phyloP scores from a whole-genome alignment of 1,140 invertebrate genomes.

The Sipha flava region DNA sequence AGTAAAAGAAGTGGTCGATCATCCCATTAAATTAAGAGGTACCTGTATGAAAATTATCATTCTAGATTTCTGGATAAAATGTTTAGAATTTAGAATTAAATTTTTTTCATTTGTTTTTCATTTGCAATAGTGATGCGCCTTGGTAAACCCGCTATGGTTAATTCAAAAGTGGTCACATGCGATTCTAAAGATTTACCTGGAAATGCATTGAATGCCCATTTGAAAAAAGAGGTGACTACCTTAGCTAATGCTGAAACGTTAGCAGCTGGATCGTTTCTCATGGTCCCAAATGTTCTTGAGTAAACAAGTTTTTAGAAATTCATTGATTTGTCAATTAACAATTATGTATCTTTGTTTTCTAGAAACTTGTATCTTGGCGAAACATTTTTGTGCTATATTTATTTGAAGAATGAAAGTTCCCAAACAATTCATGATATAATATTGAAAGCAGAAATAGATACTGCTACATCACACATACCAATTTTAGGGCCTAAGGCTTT shows the following conservation, averaged over 20 bases:
- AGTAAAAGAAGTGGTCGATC: slow-evolving; percentile 9
- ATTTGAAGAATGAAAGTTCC: slow-evolving; percentile 89
- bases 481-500: slow-evolving; percentile 17
- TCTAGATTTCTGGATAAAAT: too few species aligned
- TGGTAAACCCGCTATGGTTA: slow-evolving; percentile 75
- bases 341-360: slow-evolving; percentile 39
- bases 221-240: slow-evolving; percentile 66
- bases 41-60: background rate
- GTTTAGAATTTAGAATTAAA: too few species aligned
- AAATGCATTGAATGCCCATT: slow-evolving; percentile 63
- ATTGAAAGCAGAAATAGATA: slow-evolving; percentile 56
- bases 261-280: slow-evolving; percentile 75
- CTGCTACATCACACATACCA: slow-evolving; percentile 13
- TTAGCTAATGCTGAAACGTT: slow-evolving; percentile 72
- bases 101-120: slow-evolving; percentile 29
- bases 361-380: slow-evolving; percentile 84
- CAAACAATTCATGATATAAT: slow-evolving; percentile 70
- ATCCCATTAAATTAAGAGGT: slow-evolving; percentile 25
- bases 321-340: background rate
- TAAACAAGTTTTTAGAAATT: slow-evolving; percentile 47
- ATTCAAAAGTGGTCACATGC: slow-evolving; percentile 66
- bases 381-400: slow-evolving; percentile 95
- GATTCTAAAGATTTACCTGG: slow-evolving; percentile 77
- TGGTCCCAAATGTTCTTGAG: slow-evolving; percentile 94
- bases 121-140: slow-evolving; percentile 77